Conservation (phyloP, 2,113 vertebrate genomes). For the Tinamus guttatus region DNA sequence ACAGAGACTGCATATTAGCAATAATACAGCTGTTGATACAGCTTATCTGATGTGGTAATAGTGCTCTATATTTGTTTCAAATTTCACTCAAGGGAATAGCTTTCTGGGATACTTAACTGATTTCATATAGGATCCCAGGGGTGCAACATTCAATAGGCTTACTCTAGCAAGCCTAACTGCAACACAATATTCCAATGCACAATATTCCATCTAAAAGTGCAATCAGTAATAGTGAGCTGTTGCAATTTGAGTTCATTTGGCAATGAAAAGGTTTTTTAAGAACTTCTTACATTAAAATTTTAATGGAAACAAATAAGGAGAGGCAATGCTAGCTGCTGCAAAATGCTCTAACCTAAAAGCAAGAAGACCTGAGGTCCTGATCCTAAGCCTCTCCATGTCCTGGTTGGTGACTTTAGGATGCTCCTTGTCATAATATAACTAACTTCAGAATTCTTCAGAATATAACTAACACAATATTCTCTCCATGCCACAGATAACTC, state of each 20-base stretch:
- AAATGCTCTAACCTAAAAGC: background rate
- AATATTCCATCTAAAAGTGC: background rate
- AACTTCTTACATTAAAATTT: background rate
- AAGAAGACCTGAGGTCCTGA: background rate
- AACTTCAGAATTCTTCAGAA: no score
- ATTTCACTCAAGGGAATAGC: background rate
- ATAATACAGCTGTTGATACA: background rate
- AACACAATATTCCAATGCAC: background rate
- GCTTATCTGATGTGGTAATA: background rate
- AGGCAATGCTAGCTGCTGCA: background rate
- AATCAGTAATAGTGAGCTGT: background rate
- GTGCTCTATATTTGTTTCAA: background rate
- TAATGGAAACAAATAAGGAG: background rate
- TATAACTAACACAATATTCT: background rate
- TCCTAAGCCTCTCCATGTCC: background rate
- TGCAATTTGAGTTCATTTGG: background rate
- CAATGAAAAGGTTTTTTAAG: background rate
- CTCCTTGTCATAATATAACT: background rate
- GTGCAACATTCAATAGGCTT: background rate
- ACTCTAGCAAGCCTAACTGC: background rate
- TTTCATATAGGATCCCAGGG: background rate
- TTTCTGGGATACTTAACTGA: background rate
- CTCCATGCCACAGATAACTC: background rate
- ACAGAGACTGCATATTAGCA: background rate
- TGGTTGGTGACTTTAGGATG: background rate